Conservation (phyloP, 2,113 vertebrate species). For the Spermophilus dauricus region DNA sequence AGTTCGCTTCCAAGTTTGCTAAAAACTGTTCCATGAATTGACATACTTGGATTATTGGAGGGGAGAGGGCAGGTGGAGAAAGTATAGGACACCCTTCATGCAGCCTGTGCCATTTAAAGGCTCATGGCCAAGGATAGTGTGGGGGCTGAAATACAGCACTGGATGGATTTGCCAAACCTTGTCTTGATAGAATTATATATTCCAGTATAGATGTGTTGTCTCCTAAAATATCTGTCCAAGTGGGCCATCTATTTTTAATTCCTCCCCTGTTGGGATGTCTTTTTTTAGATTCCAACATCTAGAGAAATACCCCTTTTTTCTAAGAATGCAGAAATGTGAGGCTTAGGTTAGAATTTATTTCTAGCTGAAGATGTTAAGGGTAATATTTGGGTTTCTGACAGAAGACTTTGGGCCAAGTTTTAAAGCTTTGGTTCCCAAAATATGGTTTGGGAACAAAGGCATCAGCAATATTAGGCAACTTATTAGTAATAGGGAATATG, state of each 20-base stretch:
- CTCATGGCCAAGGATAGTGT: background rate
- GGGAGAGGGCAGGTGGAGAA: background rate
- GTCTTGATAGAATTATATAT: constrained; percentile 12
- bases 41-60: background rate
- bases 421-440: background rate
- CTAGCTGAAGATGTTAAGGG: background rate
- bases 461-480: background rate
- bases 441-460: background rate
- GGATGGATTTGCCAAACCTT: background rate
- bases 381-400: background rate
- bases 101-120: background rate
- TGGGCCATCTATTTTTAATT: constrained; percentile 59
- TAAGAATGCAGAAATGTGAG: background rate
- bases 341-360: background rate
- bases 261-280: background rate
- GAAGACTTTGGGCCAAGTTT: background rate
- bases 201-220: background rate
- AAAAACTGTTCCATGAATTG: background rate
- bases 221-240: constrained; percentile 64
- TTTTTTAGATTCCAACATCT: constrained; percentile 14
- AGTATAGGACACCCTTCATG: accelerated
- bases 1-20: background rate
- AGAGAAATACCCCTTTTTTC: background rate
- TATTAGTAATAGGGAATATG: constrained; percentile 2
- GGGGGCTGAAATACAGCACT: background rate